A percentile compares a stretch with the other conserved stretches of the same genome.
Evolutionary conservation across 2,797 vertebrate genomes (phyloP).

Genomic region (Ciconia nigra): DNA sequence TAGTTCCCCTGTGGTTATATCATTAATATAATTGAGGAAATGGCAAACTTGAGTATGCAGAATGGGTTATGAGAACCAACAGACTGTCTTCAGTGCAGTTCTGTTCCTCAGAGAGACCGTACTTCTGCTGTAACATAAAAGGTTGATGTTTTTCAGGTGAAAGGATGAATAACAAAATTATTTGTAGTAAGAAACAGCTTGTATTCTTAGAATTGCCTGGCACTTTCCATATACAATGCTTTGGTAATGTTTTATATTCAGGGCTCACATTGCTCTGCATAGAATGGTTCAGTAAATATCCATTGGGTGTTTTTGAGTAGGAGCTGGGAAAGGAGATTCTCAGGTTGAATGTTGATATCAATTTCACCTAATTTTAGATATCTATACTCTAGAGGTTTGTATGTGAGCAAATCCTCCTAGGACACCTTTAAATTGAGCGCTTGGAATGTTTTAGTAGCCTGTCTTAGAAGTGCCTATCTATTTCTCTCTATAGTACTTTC

Average conservation of each 20-base stretch:
- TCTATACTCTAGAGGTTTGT: neutral
- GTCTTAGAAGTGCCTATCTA: neutral
- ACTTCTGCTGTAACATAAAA: conserved; percentile 4
- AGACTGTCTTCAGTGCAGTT: neutral
- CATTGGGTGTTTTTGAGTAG: neutral
- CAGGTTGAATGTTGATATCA: neutral
- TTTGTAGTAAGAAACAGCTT: neutral
- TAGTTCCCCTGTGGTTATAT: conserved; percentile 11
- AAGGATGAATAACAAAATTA: conserved; percentile 39
- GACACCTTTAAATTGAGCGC: neutral
- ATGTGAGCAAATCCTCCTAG: neutral
- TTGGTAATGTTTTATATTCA: neutral
- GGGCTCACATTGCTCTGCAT: neutral
- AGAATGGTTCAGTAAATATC: neutral
- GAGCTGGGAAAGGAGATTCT: neutral
- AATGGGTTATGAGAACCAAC: conserved; percentile 16
- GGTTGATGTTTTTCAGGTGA: conserved; percentile 15
- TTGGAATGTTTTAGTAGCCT: neutral
- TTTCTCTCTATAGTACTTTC: neutral
- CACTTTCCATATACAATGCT: neutral
- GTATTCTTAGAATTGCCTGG: neutral
- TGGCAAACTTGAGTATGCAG: conserved; percentile 14
- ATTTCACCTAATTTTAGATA: neutral
- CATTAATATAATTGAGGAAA: conserved; percentile 37
- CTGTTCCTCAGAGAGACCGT: neutral